Conservation (phyloP, 2,113 vertebrate genomes). For the Lophochroa leadbeateri region DNA sequence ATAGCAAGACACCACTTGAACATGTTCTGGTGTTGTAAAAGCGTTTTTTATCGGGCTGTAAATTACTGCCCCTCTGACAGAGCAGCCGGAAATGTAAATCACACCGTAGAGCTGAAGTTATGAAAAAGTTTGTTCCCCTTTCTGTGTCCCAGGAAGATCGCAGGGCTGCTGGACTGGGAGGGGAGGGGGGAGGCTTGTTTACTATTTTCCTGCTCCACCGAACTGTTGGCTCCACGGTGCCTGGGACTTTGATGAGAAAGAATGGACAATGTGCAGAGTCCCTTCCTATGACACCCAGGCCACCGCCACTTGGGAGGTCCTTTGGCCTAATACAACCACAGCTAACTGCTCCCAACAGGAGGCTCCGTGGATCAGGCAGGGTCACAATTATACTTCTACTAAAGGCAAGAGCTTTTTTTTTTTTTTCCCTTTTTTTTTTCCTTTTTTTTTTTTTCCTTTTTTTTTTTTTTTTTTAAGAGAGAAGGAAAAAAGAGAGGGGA, state of each 20-base stretch:
- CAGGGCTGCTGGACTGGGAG: not conserved
- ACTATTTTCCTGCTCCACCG: conserved; percentile 8
- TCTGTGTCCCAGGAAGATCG: not conserved
- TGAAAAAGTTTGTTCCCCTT: conserved; percentile 38
- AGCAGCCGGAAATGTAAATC: conserved; percentile 73
- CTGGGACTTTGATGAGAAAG: conserved; percentile 44
- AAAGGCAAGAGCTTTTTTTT: conserved; percentile 38
- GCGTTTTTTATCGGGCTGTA: conserved; percentile 72
- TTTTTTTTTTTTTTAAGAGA: not conserved
- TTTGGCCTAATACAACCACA: conserved; percentile 53
- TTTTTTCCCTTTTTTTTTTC: not conserved
- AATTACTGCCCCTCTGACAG: conserved; percentile 70
- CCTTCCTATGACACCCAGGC: conserved; percentile 60
- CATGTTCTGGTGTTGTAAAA: conserved; percentile 63
- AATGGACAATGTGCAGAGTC: conserved; percentile 67
- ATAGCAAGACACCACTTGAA: conserved; percentile 48
- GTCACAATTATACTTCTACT: conserved; percentile 77
- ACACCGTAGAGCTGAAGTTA: conserved; percentile 37
- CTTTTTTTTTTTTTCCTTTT: not conserved
- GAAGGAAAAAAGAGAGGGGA: not conserved
- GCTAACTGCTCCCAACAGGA: conserved; percentile 72
- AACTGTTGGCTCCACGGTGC: conserved; percentile 25
- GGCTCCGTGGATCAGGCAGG: conserved; percentile 68
- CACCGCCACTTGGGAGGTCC: conserved; percentile 84
- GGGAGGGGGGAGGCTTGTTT: conserved; percentile 9